Percentiles rank a stretch among this genome's conserved stretches.
phyloP scores from a whole-genome alignment of 2,113 vertebrate genomes.

The Poeciliopsis prolifica region DNA sequence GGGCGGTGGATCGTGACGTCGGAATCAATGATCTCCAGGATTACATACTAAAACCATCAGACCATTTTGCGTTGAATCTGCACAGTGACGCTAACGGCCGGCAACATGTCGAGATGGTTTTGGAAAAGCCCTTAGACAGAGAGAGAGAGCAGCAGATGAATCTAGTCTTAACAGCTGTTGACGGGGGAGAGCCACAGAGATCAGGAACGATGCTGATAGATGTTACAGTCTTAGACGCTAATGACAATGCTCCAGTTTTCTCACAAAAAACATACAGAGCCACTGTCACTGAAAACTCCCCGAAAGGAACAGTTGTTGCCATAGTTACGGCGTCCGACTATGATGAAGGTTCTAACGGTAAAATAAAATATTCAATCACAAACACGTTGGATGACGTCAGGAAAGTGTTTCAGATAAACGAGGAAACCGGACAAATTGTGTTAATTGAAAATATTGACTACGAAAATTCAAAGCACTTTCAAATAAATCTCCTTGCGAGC shows the following conservation, averaged over 20 bases:
- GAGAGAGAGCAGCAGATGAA: conserved; percentile 45
- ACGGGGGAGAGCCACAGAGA: conserved; percentile 60
- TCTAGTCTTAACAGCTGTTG: conserved; percentile 64
- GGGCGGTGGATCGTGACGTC: conserved; percentile 77
- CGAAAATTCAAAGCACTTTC: conserved; percentile 20
- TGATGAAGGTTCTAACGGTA: conserved; percentile 67
- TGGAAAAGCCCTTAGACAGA: conserved; percentile 65
- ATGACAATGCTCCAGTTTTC: conserved; percentile 87
- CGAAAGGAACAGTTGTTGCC: conserved; percentile 49
- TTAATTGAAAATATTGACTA: background rate
- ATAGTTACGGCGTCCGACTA: conserved; percentile 68
- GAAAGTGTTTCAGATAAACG: conserved; percentile 49
- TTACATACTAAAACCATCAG: conserved; percentile 64
- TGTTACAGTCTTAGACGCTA: conserved; percentile 84
- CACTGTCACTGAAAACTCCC: conserved; percentile 63
- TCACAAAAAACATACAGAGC: conserved; percentile 70
- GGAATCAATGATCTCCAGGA: conserved; percentile 76
- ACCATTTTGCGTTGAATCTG: conserved; percentile 66
- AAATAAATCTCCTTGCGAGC: conserved; percentile 68
- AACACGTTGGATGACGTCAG: background rate
- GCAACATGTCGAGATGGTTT: conserved; percentile 52
- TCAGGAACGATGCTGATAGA: conserved; percentile 56
- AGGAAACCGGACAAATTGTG: conserved; percentile 3
- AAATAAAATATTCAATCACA: conserved; percentile 73
- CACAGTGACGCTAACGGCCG: conserved; percentile 34